Conservation (phyloP, 30 jellyfish, hydroid and myxozoan species). For the Euphysa ruthae region DNA sequence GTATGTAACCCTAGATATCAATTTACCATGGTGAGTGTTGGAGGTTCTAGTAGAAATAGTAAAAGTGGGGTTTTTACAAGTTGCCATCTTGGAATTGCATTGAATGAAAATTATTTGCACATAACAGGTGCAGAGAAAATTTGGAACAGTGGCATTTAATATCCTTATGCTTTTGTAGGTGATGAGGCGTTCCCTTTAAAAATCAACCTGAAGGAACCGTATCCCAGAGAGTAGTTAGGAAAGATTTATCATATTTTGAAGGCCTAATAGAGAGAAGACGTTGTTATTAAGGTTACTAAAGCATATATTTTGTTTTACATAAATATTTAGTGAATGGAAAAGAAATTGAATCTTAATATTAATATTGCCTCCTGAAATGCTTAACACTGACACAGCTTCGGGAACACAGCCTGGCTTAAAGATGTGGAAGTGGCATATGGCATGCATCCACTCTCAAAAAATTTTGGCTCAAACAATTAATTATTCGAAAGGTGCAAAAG, state of each 20-base stretch:
- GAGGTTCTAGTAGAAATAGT: slow-evolving; percentile 34
- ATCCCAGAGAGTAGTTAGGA: slow-evolving; percentile 42
- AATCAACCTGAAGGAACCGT: slow-evolving; percentile 41
- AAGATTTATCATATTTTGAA: slow-evolving; percentile 11
- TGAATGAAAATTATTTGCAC: slow-evolving; percentile 28
- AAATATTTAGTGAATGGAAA: background rate
- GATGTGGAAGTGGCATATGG: too few relatives aligned
- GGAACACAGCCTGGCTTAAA: too few relatives aligned
- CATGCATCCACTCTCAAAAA: too few relatives aligned
- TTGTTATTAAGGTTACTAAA: slow-evolving; percentile 8
- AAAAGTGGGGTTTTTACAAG: slow-evolving; percentile 50
- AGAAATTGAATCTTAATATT: too few relatives aligned
- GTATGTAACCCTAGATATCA: slow-evolving; percentile 11
- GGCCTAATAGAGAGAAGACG: slow-evolving; percentile 18
- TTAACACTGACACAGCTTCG: too few relatives aligned
- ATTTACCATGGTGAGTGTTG: slow-evolving; percentile 19
- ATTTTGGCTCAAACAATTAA: too few relatives aligned
- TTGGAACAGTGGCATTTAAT: slow-evolving; percentile 28
- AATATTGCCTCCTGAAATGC: too few relatives aligned
- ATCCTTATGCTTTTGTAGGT: slow-evolving; percentile 56
- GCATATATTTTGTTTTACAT: background rate
- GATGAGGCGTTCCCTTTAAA: slow-evolving; percentile 68
- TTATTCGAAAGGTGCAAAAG: too few relatives aligned
- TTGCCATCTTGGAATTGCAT: slow-evolving; percentile 38
- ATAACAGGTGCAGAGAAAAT: slow-evolving; percentile 48